Evolutionary conservation across 2,113 vertebrate genomes (phyloP), one percentile per base, ranked within the genome.

Genomic region (Capra hircus): DNA sequence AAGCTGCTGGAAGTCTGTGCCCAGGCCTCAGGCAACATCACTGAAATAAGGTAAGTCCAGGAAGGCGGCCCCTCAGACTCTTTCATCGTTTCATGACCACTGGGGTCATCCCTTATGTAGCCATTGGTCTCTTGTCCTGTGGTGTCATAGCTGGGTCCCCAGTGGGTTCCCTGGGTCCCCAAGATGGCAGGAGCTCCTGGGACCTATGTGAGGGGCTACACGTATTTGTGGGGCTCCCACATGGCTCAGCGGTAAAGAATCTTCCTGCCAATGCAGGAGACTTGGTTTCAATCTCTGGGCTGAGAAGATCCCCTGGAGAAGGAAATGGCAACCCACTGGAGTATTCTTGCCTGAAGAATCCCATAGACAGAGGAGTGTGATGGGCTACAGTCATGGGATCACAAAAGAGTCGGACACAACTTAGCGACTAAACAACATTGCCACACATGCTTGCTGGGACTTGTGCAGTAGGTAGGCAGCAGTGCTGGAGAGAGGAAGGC

Each of bases 1-100:
- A 28, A 21, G 48, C 98, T 99, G 2, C 94, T 99, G 0, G 67
- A 98, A 45, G 91, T 97, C 95, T 99, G 98, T 40, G 7, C 98
- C 6, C 96, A 98, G 85, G 86, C 97, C 60, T 96, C 96, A 19
- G 98, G 98, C 45, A 93, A 93, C 28, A 28, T 99, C 9, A 98
- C 97, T 4, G 97, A 97, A 10, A 98, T 99, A 90, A 98, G 2
- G 99, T 99, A 95, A 98, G 97, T 97, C 71, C n/a, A 30, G 19
- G 36, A 11, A 86, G 87, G 36, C 40, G 48, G 13, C 5, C 5
- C 11, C 59, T 45, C 3, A 59, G 48, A 19, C 27, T 84, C n/a
- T 53, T 71, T 78, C 40, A 6, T 52, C 88, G 13, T 43, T 33
- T 57, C 43, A 13, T 52, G 82, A n/a, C 19, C 3, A 0, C 7